phyloP scores from a whole-genome alignment of 2,113 vertebrate genomes.

The Sturnus vulgaris region DNA sequence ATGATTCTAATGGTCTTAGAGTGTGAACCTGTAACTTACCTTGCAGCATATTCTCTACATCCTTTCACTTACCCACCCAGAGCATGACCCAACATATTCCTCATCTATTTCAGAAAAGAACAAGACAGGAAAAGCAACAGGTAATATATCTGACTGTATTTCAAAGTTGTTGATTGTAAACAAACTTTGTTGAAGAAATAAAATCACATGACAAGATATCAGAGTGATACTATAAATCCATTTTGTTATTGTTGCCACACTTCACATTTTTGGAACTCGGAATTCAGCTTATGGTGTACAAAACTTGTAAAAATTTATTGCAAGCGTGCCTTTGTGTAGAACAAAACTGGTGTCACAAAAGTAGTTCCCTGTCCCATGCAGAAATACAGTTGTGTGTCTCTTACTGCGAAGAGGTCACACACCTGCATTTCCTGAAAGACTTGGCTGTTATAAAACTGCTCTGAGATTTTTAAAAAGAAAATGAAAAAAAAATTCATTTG shows the following conservation, averaged over 20 bases:
- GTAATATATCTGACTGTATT: constrained; percentile 60
- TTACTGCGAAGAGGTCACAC: not conserved
- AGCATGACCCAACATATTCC: not conserved
- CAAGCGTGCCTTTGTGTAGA: constrained; percentile 59
- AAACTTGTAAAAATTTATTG: constrained; percentile 68
- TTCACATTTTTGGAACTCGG: constrained; percentile 57
- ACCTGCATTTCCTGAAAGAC: constrained; percentile 28
- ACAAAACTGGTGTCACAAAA: constrained; percentile 54
- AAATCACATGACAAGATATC: constrained; percentile 61
- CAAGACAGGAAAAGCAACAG: not conserved
- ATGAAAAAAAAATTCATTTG: not conserved
- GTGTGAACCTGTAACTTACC: not conserved
- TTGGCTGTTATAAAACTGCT: constrained; percentile 46
- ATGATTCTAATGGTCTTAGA: not conserved
- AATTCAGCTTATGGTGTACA: constrained; percentile 58
- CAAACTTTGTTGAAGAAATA: constrained; percentile 60
- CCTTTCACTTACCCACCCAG: not conserved
- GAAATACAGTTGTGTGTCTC: constrained; percentile 33
- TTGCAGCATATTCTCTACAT: not conserved
- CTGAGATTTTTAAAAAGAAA: not conserved
- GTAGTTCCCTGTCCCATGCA: constrained; percentile 45
- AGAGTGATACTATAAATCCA: constrained; percentile 62
- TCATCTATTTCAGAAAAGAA: not conserved
- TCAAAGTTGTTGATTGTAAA: constrained; percentile 67
- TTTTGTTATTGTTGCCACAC: constrained; percentile 55